Percentiles rank a stretch among this genome's conserved stretches.
Evolutionary conservation across 2,888 invertebrate genomes (phyloP).

Genomic region (Agonopterix subpropinquella): DNA sequence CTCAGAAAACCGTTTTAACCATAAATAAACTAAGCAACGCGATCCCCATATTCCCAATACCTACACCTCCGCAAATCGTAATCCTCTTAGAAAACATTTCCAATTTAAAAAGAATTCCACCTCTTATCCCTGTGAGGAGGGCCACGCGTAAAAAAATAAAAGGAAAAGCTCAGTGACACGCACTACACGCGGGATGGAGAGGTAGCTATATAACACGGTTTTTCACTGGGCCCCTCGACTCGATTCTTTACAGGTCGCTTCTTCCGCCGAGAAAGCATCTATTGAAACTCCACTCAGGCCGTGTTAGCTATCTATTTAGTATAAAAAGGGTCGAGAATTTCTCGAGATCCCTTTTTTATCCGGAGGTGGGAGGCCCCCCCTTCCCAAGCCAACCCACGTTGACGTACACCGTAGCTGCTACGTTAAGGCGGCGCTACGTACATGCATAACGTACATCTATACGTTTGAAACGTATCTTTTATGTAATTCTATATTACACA

Average conservation of each 20-base stretch:
- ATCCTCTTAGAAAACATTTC: conserved; percentile 76
- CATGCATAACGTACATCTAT: background rate
- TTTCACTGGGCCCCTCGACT: conserved; percentile 51
- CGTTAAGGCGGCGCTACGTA: background rate
- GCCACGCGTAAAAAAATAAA: conserved; percentile 73
- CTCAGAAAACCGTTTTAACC: conserved; percentile 42
- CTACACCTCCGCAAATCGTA: conserved; percentile 72
- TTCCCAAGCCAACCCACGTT: conserved; percentile 8
- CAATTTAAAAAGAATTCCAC: conserved; percentile 75
- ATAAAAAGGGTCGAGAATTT: conserved; percentile 74
- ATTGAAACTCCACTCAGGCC: conserved; percentile 76
- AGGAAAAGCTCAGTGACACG: conserved; percentile 64
- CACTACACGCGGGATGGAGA: conserved; percentile 25
- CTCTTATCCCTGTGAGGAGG: conserved; percentile 69
- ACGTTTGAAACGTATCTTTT: no score
- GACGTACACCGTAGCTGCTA: no score
- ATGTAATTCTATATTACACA: no score
- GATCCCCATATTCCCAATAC: conserved; percentile 54
- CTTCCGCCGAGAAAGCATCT: conserved; percentile 72
- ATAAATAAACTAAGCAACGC: conserved; percentile 47
- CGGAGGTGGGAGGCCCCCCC: conserved; percentile 42
- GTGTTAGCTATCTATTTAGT: conserved; percentile 76
- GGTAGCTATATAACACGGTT: conserved; percentile 34
- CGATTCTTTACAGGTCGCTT: conserved; percentile 73
- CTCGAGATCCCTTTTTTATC: conserved; percentile 71